phyloP scores from a whole-genome alignment of 1,140 invertebrate species.

The Formica selysi region DNA sequence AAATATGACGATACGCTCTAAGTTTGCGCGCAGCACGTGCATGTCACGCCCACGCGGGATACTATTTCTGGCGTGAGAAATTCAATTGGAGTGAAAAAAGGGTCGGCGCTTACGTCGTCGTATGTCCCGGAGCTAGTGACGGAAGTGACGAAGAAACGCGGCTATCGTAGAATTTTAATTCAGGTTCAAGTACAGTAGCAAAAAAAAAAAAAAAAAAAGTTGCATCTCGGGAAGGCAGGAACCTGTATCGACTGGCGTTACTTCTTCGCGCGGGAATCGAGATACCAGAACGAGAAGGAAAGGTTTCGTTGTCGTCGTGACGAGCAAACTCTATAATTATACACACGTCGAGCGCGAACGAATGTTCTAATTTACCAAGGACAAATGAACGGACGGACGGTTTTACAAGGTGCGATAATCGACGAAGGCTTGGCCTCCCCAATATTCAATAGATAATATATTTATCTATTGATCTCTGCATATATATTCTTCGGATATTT shows the following conservation, averaged over 20 bases:
- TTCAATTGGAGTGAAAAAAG: conserved; percentile 40
- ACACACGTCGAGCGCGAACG: conserved; percentile 57
- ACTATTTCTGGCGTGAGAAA: conserved; percentile 54
- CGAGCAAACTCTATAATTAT: conserved; percentile 74
- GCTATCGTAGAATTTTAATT: conserved; percentile 49
- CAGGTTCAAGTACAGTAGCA: conserved; percentile 63
- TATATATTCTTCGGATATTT: too few relatives aligned
- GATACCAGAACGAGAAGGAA: conserved; percentile 70
- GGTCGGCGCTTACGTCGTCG: conserved; percentile 45
- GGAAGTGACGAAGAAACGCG: background rate
- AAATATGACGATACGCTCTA: conserved; percentile 43
- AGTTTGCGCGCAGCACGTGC: conserved; percentile 55
- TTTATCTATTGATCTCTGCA: background rate
- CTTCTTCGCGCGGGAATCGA: conserved; percentile 6
- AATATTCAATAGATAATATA: background rate
- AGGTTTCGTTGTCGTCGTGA: conserved; percentile 65
- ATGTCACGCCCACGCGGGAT: conserved; percentile 37
- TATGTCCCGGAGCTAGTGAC: background rate
- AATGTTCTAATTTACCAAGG: conserved; percentile 81
- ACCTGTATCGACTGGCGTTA: conserved; percentile 47
- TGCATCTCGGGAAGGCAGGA: conserved; percentile 45
- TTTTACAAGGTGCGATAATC: conserved; percentile 57
- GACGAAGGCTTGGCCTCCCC: conserved; percentile 24
- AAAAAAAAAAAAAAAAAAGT: background rate
- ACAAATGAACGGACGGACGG: conserved; percentile 46